These are phyloP conservation scores for Bubo bubo DNA, from an alignment of 2,113 vertebrate species.

Conservation along the genomic window DNA sequence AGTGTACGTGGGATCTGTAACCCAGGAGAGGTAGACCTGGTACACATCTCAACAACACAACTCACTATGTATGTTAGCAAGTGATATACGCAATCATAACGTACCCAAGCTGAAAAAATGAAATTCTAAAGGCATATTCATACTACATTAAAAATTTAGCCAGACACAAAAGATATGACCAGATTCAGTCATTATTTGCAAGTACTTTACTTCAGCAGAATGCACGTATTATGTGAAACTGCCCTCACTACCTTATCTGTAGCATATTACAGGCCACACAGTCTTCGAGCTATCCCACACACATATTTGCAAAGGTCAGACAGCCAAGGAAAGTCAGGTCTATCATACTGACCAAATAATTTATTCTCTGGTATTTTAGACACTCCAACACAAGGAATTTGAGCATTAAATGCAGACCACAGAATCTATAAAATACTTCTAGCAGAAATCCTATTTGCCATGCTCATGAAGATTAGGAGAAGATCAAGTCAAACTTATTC, in stretches of 20 bases:
- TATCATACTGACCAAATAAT: neutral
- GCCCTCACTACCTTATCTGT: neutral
- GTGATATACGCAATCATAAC: rapidly evolving
- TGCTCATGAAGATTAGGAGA: neutral
- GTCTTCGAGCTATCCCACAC: neutral
- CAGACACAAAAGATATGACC: neutral
- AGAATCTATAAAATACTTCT: neutral
- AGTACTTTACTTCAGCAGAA: neutral
- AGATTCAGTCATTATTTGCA: neutral
- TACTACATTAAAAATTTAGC: neutral
- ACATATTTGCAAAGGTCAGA: neutral
- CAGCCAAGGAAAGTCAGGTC: neutral
- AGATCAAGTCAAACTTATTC: neutral
- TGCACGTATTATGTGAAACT: rapidly evolving
- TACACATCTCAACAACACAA: neutral
- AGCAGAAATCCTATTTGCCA: neutral
- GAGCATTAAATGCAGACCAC: neutral
- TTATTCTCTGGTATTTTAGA: neutral
- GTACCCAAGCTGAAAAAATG: neutral
- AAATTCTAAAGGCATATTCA: neutral
- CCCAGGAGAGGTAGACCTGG: rapidly evolving
- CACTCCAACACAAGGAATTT: neutral
- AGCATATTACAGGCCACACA: neutral
- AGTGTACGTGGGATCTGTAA: neutral
- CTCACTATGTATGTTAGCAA: neutral